A percentile compares a stretch with the other conserved stretches of the same genome.
phyloP scores from a whole-genome alignment of 2,113 vertebrate species.

The Cepphus grylle region DNA sequence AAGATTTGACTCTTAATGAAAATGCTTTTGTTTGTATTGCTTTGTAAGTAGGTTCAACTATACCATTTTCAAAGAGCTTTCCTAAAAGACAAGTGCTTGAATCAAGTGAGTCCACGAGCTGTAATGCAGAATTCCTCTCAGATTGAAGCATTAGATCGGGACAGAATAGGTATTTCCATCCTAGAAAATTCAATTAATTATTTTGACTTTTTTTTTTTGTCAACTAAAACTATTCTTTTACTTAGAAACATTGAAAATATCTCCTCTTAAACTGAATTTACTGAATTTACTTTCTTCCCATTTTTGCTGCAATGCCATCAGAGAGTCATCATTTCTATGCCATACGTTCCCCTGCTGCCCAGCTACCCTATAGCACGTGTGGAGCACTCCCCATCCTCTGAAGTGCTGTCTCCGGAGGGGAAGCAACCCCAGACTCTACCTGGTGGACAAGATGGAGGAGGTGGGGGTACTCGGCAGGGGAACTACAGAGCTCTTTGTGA shows the following conservation, averaged over 20 bases:
- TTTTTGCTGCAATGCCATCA: not conserved
- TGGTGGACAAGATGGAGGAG: not conserved
- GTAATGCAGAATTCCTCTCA: not conserved
- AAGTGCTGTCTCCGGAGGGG: not conserved
- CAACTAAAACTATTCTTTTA: not conserved
- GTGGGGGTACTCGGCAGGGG: not conserved
- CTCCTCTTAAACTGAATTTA: not conserved
- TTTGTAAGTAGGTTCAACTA: not conserved
- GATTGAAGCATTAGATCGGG: not conserved
- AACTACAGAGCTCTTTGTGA: not conserved
- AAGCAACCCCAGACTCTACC: not conserved
- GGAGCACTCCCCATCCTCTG: not conserved
- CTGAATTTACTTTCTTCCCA: not conserved
- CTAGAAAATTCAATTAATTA: not conserved
- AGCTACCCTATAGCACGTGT: accelerated
- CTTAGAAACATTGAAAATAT: not conserved
- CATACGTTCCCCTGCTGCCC: not conserved
- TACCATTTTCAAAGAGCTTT: not conserved
- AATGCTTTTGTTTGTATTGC: not conserved
- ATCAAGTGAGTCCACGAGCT: not conserved
- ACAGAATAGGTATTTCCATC: not conserved
- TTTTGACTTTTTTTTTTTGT: not conserved
- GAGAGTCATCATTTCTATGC: not conserved
- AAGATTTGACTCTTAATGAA: not conserved
- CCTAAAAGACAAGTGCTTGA: not conserved